Base-by-base conservation (phyloP, 2,888 invertebrate genomes). In the Synanthedon vespiformis region DNA sequence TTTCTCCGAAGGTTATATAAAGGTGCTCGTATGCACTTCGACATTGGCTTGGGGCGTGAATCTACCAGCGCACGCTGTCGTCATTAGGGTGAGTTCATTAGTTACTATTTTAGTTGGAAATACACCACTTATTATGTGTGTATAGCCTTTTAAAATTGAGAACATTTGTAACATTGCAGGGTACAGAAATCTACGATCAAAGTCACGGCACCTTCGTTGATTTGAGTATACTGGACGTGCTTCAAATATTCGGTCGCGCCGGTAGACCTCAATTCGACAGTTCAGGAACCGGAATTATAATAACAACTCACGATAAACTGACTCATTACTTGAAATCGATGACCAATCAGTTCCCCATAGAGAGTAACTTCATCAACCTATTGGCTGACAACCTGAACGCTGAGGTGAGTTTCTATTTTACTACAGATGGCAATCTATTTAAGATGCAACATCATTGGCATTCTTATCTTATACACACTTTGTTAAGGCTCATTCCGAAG, bases 1-100 rank as follows among this genome's bases (percentile, higher is more conserved):
- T 66, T 99, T 99, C 72, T 84, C 93, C 0, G 94, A 94, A 54
- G 98, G 98, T 0, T 90, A 93, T 58, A 92, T 97, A 55, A 95
- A 93, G 72, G 96, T 95, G 0, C 85, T 99, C 2, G 95, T 97
- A 8, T 99, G 99, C 74, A 99, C 99, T 0, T 95, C 99, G 0
- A 99, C 99, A 0, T 88, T 99, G 40, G 99, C 99, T 27, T 99
- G 99, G 99, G 99, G 99, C 62, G 99, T 99, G 4, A 99, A 99
- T 86, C 89, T 99, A 59, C 99, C 99, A 0, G 99, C 99, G 0
- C 98, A 99, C 76, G 98, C 97, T 40, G 99, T 99, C 58, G 92
- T 99, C 51, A 98, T 98, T 58, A 92, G 95, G 80, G 96, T 95
- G 81, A 77, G 81, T 63, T 1, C 12, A 12, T 6, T 44, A 2